Evolutionary conservation across 2,888 invertebrate species (phyloP), one percentile per base, ranked within the genome.

Genomic region (Steromphala cineraria): DNA sequence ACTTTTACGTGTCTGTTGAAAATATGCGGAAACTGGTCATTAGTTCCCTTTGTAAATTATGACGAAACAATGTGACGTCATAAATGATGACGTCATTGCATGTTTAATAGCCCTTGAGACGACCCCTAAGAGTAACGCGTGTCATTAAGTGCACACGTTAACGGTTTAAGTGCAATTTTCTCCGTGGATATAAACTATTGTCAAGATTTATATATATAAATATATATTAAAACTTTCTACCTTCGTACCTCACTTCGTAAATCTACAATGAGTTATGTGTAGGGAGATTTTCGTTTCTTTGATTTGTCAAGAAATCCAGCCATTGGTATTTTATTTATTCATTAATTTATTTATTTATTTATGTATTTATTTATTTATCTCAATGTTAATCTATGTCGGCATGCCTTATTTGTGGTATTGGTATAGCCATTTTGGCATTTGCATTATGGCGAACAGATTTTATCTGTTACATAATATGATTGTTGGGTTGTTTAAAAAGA

Each of bases 161-260:
- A 71, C 36, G n/a, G 19, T 71, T 71, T 36, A 71, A 71, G 71
- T 71, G 71, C 71, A 71, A 31, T 71, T 71, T 71, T 71, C 36
- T 36, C 36, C 40, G 40, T 36, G 36, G 13, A 46, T 46, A 46
- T 46, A 46, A 46, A 13, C 7, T 21, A 24, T 21, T 56, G 24
- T 56, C 56, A 56, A 19, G 56, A 56, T 56, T 56, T 24, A 56
- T 24, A 56, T 56, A 56, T 24, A 56, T 21, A 56, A 56, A 46
- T 46, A 46, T 46, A 46, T 46, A 46, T 46, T 46, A 46, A 46
- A 46, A 46, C 62, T 62, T 62, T 62, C 62, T 31, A 62, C 62
- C 62, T 62, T 46, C 62, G 24, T 62, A 62, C 62, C 62, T 62
- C 62, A 62, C 46, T 46, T 46, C 10, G 46, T 46, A 10, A 46